Percentiles rank a stretch among this genome's conserved stretches.
Evolutionary conservation across 2,113 vertebrate species (phyloP).

Genomic region (Pteropus alecto): DNA sequence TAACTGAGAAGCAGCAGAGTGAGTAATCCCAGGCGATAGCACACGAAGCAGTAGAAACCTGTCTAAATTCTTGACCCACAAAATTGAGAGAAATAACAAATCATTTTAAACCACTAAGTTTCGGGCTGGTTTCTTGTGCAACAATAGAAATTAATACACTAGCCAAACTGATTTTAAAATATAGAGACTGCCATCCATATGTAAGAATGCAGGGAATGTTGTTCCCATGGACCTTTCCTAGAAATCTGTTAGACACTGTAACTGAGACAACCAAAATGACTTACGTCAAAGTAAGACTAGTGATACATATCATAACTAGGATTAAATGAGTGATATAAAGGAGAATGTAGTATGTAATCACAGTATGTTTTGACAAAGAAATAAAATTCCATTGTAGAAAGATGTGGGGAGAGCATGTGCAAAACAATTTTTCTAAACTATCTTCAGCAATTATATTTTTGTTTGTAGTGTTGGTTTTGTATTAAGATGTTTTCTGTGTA

Average conservation of each 20-base stretch:
- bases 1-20: background rate
- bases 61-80: background rate
- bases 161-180: background rate
- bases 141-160: background rate
- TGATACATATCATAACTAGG: background rate
- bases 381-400: background rate
- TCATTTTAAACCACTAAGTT: background rate
- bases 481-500: slow-evolving; percentile 13
- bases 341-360: background rate
- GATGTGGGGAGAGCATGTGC: background rate
- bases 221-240: background rate
- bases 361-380: background rate
- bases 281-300: background rate
- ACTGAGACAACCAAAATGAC: background rate
- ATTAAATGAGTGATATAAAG: background rate
- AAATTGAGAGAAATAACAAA: background rate
- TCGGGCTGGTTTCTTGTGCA: background rate
- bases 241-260: background rate
- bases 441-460: background rate
- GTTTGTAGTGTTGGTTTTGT: background rate
- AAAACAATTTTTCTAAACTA: background rate
- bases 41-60: background rate
- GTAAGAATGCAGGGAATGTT: background rate
- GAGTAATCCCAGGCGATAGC: background rate
- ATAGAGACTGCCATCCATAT: background rate